phyloP scores from a whole-genome alignment of 1,140 invertebrate species.

The Hesperophylax magnus region DNA sequence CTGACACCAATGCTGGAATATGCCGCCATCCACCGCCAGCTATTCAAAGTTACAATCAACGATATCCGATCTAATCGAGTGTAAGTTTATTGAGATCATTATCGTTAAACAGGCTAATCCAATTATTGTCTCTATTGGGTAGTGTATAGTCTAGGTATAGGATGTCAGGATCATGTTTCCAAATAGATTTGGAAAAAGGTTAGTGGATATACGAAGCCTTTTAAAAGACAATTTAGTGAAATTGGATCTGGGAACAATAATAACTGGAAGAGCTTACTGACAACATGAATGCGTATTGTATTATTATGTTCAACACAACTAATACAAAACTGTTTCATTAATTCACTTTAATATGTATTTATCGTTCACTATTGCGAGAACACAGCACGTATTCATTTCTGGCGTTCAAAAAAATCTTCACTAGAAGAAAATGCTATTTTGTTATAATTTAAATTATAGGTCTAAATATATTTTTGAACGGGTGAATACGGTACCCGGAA shows the following conservation, averaged over 20 bases:
- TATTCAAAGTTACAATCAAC: neutral
- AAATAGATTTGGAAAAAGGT: conserved; percentile 7
- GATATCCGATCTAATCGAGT: conserved; percentile 8
- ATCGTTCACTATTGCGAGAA: no score
- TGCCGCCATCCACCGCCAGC: conserved; percentile 7
- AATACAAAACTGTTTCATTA: no score
- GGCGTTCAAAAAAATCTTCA: no score
- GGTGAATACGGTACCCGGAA: no score
- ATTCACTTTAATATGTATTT: no score
- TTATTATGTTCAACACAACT: no score
- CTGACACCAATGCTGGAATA: no score
- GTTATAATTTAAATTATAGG: no score
- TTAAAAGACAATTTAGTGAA: neutral
- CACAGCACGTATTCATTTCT: no score
- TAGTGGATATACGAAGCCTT: neutral
- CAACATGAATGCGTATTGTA: no score
- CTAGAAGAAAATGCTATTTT: no score
- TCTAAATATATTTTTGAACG: no score
- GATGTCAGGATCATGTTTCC: neutral
- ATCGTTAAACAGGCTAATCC: conserved; percentile 13
- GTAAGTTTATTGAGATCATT: neutral
- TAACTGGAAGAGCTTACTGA: neutral
- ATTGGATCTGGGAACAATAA: neutral
- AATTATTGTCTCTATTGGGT: conserved; percentile 11
- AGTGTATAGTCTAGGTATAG: neutral